Conservation (phyloP, 2,113 vertebrate genomes). For the Albula glossodonta region DNA sequence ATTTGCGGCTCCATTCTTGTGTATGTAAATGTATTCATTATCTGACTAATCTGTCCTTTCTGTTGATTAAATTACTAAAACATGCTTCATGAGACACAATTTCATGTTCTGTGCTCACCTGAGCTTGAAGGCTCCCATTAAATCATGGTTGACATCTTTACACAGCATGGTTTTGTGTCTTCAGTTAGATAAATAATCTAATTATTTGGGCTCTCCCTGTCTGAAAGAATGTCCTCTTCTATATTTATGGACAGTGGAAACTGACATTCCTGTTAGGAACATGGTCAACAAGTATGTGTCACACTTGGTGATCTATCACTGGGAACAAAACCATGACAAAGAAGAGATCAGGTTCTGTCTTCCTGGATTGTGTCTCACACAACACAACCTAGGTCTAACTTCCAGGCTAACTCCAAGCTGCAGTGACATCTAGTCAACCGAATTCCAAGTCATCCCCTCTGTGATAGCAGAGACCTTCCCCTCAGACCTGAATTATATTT, state of each 20-base stretch:
- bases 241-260: slow-evolving; percentile 18
- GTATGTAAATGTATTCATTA: no score
- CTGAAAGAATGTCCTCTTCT: slow-evolving; percentile 25
- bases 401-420: slow-evolving; percentile 35
- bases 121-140: neutral
- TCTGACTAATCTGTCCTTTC: no score
- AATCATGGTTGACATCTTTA: neutral
- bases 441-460: slow-evolving; percentile 29
- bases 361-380: neutral
- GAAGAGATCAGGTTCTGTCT: neutral
- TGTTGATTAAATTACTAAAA: no score
- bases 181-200: neutral
- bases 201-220: neutral
- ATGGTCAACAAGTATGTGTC: neutral
- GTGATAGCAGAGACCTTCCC: slow-evolving; percentile 57
- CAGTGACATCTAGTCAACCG: slow-evolving; percentile 15
- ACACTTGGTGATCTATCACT: neutral
- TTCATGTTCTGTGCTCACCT: neutral
- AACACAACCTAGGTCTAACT: neutral
- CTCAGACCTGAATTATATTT: slow-evolving; percentile 61
- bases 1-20: no score
- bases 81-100: neutral
- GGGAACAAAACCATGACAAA: neutral
- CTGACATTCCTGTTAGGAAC: slow-evolving; percentile 13
- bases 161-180: neutral